phyloP scores from a whole-genome alignment of 2,113 vertebrate species.

The Prolemur simus region DNA sequence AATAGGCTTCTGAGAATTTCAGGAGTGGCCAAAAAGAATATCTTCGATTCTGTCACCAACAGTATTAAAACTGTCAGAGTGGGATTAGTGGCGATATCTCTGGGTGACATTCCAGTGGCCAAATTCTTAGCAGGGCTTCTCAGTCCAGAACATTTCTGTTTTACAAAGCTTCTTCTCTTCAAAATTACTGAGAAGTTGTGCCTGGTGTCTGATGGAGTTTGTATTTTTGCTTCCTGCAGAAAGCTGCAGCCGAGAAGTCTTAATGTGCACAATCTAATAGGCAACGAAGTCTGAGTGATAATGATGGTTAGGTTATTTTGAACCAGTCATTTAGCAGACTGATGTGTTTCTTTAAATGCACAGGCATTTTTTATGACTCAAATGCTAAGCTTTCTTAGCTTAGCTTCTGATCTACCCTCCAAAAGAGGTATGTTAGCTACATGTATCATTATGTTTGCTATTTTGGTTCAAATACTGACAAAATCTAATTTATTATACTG shows the following conservation, averaged over 20 bases:
- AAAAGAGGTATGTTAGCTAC: not conserved
- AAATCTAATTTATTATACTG: conserved; percentile 59
- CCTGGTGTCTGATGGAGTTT: not conserved
- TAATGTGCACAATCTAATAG: not conserved
- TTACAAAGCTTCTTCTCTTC: conserved; percentile 6
- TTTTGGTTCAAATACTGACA: conserved; percentile 41
- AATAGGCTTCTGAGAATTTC: not conserved
- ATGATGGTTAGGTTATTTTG: conserved; percentile 24
- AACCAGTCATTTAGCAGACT: not conserved
- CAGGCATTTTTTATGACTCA: not conserved
- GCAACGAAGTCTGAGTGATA: not conserved
- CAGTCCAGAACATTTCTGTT: not conserved
- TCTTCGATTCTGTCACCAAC: not conserved
- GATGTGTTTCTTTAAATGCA: conserved; percentile 47
- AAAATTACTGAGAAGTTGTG: not conserved
- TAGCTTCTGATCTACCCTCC: not conserved
- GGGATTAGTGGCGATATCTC: not conserved
- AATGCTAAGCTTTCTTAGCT: conserved; percentile 3
- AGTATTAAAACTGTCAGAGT: not conserved
- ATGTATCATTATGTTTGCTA: not conserved
- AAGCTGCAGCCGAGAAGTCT: conserved; percentile 4
- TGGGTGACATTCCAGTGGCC: not conserved
- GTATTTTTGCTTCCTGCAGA: not conserved
- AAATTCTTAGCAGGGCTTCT: not conserved
- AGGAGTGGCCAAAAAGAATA: not conserved